Evolutionary conservation across 2,113 vertebrate genomes (phyloP).

Genomic region (Phaetusa simplex): DNA sequence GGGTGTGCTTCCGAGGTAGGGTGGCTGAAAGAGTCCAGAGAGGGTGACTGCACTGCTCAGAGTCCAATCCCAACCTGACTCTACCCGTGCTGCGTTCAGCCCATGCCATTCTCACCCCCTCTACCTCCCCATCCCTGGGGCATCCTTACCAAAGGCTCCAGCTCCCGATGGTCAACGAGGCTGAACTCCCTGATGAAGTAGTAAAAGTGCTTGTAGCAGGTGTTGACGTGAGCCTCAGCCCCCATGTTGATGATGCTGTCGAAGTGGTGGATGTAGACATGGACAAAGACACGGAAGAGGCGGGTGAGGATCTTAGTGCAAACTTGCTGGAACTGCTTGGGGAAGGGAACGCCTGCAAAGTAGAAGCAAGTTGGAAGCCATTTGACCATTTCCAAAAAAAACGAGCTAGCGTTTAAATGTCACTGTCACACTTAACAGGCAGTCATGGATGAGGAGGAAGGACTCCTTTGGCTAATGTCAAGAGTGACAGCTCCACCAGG

Average conservation of each 20-base stretch:
- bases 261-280: conserved; percentile 98
- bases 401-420: background rate
- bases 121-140: background rate
- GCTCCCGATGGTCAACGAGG: conserved; percentile 91
- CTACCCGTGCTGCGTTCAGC: background rate
- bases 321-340: conserved; percentile 97
- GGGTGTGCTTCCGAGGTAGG: background rate
- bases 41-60: background rate
- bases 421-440: background rate
- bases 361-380: background rate
- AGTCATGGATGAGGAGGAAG: background rate
- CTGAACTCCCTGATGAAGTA: conserved; percentile 97
- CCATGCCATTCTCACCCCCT: background rate
- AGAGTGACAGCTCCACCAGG: background rate
- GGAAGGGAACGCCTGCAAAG: conserved; percentile 91
- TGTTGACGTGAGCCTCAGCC: conserved; percentile 96
- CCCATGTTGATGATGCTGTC: conserved; percentile 96
- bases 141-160: conserved; percentile 91
- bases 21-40: background rate
- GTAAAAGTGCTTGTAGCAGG: conserved; percentile 98
- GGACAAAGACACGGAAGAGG: conserved; percentile 95
- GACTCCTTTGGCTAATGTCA: background rate
- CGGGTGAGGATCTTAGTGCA: conserved; percentile 97
- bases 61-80: background rate
- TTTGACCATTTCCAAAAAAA: background rate